These are phyloP conservation scores for Aleiodes sp. DNA, from an alignment of 1,140 invertebrate species.

Conservation along the genomic window DNA sequence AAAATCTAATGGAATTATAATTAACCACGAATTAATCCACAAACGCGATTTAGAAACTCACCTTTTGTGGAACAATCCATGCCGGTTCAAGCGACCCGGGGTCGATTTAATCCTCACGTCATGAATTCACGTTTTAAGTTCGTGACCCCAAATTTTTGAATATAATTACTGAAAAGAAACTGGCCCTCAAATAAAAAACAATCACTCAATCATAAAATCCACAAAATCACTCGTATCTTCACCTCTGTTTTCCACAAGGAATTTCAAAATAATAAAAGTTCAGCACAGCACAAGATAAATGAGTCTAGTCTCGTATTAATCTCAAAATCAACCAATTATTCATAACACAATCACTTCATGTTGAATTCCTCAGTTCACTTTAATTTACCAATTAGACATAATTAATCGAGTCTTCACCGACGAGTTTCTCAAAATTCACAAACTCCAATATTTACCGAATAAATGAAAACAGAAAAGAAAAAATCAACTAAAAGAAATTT, in stretches of 20 bases:
- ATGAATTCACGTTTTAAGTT: constrained; percentile 25
- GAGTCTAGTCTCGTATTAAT: too few relatives aligned
- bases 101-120: constrained; percentile 29
- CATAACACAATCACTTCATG: too few relatives aligned
- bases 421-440: neutral
- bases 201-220: neutral
- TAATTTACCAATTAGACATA: too few relatives aligned
- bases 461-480: neutral
- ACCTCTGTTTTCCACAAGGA: too few relatives aligned
- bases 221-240: neutral
- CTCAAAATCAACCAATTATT: too few relatives aligned
- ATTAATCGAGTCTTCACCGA: too few relatives aligned
- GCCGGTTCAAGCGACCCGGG: constrained; percentile 15
- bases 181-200: neutral
- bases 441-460: too few relatives aligned
- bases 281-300: too few relatives aligned
- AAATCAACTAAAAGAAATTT: constrained; percentile 14
- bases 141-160: neutral
- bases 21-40: too few relatives aligned
- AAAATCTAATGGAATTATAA: too few relatives aligned
- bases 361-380: too few relatives aligned
- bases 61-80: constrained; percentile 54
- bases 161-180: neutral
- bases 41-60: constrained; percentile 33
- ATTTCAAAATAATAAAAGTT: too few relatives aligned